Evolutionary conservation across 2,797 vertebrate species (phyloP), one percentile per base, ranked within the genome.

Genomic region (Acipenser ruthenus): DNA sequence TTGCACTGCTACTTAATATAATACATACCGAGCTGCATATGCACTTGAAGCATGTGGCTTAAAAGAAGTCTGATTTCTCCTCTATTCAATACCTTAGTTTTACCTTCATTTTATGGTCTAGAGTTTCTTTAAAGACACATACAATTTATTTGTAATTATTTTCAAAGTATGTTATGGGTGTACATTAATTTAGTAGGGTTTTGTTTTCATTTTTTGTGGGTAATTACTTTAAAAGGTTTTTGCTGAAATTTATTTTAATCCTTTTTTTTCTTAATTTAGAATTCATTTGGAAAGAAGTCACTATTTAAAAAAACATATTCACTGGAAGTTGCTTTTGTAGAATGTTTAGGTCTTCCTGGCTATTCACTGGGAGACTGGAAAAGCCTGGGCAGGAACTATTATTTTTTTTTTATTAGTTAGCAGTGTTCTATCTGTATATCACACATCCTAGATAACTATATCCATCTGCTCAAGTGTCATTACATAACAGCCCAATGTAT

Each of bases 121-220:
- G 67, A 59, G 48, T 79, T 56, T 79, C 73, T 48, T 67, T 74
- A 66, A 49, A 79, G 68, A 76, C 62, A 52, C 37, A 37, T 58
- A 15, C 50, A 69, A 69, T 67, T 70, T 50, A 71, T 73, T 79
- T 73, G 10, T 73, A 3, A 73, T 37, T 37, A 37, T 37, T 84
- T 73, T 72, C 77, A 73, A 69, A 68, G 1, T 18, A 74, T 83
- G 67, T 60, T 74, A 74, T 60, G 77, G 73, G 75, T 78, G 73
- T 81, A 79, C 80, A 79, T 64, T 70, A 59, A 67, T 77, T 76
- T 74, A 75, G 74, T 80, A 72, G 72, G 71, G 53, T 10, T 58
- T 61, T 67, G 60, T 67, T 56, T 67, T 60, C 49, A 75, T 78
- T 78, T 76, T 74, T 76, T 73, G 79, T 73, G 72, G 71, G 63